Base-by-base conservation (phyloP, 1,140 invertebrate species). In the Araneus ventricosus region DNA sequence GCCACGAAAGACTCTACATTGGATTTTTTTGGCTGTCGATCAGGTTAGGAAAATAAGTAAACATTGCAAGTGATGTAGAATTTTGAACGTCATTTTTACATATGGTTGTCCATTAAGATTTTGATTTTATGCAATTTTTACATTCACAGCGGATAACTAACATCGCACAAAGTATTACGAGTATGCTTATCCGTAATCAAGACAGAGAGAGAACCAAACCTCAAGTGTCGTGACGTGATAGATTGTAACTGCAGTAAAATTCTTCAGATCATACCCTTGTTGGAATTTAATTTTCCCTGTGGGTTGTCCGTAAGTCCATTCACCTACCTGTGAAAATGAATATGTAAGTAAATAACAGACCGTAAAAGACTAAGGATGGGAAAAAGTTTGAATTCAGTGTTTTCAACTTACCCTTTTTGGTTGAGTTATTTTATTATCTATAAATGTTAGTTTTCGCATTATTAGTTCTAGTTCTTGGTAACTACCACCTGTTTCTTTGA, bases 211-310 rank as follows among this genome's bases (percentile, higher is more conserved):
- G 10, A 8, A 59, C n/a, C 41, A 61, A 37, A 94, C 93, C 59
- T 88, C 52, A 14, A 94, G 24, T 30, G 93, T 94, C 20, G 91
- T 90, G 5, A 94, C 91, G n/a, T 86, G 41, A 75, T 94, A 94
- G 7, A 94, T 75, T 17, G 90, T 94, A 14, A 90, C 86, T 34
- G 90, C 93, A 34, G 34, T 67, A 39, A 90, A 94, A 39, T 67
- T 61, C n/a, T 87, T 87, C 84, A 92, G 17, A 82, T 88, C 70
- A 2, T 6, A 52, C n/a, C 63, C 80, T 45, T 39, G 75, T 45
- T 93, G 88, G 30, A 93, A 90, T 27, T 39, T 91, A 30, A 93
- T 80, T 67, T 87, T 90, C 24, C 93, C 93, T 27, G 82, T 84
- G 22, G 85, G 85, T 85, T 88, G 82, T 3, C 86, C 93, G 39